Evolutionary conservation across 2,797 vertebrate species (phyloP), one percentile per base, ranked within the genome.

Genomic region (Synanceia verrucosa): DNA sequence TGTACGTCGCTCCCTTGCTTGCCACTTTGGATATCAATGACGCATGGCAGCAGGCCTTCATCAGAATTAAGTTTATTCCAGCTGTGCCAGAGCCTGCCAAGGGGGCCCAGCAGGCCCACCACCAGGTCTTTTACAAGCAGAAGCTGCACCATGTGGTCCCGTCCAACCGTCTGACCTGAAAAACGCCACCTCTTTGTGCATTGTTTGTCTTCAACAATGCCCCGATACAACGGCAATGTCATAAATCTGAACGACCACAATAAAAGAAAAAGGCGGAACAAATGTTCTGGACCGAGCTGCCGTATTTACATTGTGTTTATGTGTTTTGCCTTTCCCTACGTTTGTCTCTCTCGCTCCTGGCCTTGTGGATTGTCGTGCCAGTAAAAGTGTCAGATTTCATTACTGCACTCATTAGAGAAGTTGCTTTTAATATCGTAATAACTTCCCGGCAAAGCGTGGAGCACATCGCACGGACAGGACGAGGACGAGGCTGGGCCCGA

Each of bases 381-480:
- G 82, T 92, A 92, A 94, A 94, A 92, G 89, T 92, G 92, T 93
- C 92, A 90, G 86, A 86, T 84, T 85, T 74, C 70, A 90, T 93
- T 81, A 91, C 76, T 3, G 46, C 83, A 47, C 91, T 93, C 90
- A 92, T 93, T 94, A 92, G 81, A 86, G 73, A 58, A 71, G 56
- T 61, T 70, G 78, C 73, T 55, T 83, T 79, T 87, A 88, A 91
- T 81, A 88, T 76, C 68, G 79, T 90, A 89, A 92, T 89, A 90
- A 88, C 87, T 89, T 92, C 83, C 87, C 91, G 88, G 86, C 88
- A 71, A 89, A 88, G 82, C 16, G 9, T 4, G 48, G 61, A 86
- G 78, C 64, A 65, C 48, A 74, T 86, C 57, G 59, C 72, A 64
- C 53, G 11, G 62, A 65, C 48, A 78, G 60, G 47, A 65, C 4